Evolutionary conservation across 2,113 vertebrate genomes (phyloP).

Genomic region (Tetrax tetrax): DNA sequence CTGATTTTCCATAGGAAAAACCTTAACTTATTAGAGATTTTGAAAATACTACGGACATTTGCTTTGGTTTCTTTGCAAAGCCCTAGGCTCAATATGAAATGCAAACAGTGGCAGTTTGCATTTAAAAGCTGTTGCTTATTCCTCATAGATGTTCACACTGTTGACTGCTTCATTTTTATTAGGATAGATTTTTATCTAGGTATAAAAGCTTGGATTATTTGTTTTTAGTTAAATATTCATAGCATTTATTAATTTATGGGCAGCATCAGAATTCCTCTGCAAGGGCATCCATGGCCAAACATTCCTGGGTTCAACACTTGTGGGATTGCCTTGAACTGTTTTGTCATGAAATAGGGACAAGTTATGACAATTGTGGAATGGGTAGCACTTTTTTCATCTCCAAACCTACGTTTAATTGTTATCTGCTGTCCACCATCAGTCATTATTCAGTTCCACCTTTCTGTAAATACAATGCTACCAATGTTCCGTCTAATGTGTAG

Average conservation of each 20-base stretch:
- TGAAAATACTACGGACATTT: neutral
- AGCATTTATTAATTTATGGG: neutral
- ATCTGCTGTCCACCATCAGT: neutral
- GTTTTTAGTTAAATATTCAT: neutral
- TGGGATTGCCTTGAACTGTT: neutral
- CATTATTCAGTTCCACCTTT: neutral
- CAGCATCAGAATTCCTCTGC: neutral
- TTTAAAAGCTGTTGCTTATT: neutral
- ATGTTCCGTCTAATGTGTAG: neutral
- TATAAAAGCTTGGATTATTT: neutral
- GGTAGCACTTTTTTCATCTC: neutral
- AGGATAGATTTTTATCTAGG: neutral
- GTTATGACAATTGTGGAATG: neutral
- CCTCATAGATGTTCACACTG: neutral
- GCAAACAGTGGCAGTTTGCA: neutral
- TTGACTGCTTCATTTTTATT: neutral
- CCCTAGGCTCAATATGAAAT: neutral
- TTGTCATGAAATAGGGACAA: neutral
- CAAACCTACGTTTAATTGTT: neutral
- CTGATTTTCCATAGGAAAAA: neutral
- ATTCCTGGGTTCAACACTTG: neutral
- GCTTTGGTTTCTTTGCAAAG: neutral
- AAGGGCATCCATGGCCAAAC: neutral
- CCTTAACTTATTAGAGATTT: neutral
- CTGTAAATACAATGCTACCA: neutral